Conservation (phyloP, 2,113 vertebrate species). For the Azemiops feae region DNA sequence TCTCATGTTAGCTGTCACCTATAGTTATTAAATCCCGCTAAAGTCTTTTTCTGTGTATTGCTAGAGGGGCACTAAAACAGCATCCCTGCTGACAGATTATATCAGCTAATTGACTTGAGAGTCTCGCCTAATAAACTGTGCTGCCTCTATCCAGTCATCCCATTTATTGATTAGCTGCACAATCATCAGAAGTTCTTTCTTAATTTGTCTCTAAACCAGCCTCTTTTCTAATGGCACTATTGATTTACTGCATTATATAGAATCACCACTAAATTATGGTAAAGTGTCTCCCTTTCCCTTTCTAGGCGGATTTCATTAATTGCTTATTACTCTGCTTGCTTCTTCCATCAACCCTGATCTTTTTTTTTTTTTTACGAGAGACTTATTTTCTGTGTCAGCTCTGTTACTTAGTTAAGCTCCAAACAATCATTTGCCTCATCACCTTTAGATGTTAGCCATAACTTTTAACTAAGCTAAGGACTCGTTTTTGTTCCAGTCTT, state of each 20-base stretch:
- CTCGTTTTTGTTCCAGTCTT: not conserved
- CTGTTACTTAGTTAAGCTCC: not conserved
- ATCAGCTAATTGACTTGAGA: conserved; percentile 37
- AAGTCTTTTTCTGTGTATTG: conserved; percentile 32
- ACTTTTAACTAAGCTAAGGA: not conserved
- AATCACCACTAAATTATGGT: not conserved
- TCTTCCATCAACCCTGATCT: not conserved
- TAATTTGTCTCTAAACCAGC: conserved; percentile 15
- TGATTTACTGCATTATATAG: conserved; percentile 41
- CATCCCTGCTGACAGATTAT: conserved; percentile 30
- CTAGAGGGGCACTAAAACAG: not conserved
- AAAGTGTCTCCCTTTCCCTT: not conserved
- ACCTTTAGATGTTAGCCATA: not conserved
- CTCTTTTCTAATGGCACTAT: conserved; percentile 44
- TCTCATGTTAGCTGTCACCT: not conserved
- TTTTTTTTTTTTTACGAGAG: not conserved
- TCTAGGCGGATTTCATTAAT: not conserved
- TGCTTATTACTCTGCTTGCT: not conserved
- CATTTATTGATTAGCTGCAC: conserved; percentile 52
- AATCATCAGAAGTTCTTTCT: conserved; percentile 37
- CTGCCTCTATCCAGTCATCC: conserved; percentile 28
- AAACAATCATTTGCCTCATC: not conserved
- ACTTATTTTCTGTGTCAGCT: conserved; percentile 5
- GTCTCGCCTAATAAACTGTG: conserved; percentile 36
- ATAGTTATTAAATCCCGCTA: conserved; percentile 22